Conservation (phyloP, 2,113 vertebrate genomes). For the Grallaria varia region DNA sequence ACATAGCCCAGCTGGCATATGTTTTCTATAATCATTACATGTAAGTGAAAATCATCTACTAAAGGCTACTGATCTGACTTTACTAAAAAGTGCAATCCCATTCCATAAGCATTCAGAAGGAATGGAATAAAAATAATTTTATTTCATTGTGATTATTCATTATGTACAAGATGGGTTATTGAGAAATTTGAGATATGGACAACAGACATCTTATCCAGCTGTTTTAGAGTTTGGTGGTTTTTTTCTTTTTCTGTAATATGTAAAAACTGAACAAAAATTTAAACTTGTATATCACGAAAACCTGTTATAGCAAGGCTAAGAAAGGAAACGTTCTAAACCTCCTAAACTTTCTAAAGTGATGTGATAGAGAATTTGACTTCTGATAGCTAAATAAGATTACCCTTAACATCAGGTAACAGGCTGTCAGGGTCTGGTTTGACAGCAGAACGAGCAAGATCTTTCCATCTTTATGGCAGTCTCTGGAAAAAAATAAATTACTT, state of each 20-base stretch:
- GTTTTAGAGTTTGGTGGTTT: neutral
- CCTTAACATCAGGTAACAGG: neutral
- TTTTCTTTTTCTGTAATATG: neutral
- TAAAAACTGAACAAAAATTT: neutral
- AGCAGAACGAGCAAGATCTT: neutral
- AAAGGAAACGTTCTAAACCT: neutral
- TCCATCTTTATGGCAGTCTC: neutral
- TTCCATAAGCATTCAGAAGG: neutral
- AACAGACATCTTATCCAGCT: neutral
- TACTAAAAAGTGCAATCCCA: neutral
- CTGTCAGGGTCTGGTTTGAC: neutral
- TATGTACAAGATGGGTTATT: neutral
- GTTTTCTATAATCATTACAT: neutral
- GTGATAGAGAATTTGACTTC: neutral
- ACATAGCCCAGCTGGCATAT: neutral
- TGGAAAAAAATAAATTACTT: neutral
- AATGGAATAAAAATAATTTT: neutral
- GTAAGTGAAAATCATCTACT: neutral
- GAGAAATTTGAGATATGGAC: neutral
- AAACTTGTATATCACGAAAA: neutral
- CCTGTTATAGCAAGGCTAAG: neutral
- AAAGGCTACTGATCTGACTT: neutral
- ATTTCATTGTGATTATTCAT: neutral
- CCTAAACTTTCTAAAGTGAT: neutral
- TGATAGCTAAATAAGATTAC: neutral